These are phyloP conservation scores for Radopholus similis DNA, from an alignment of 1,140 invertebrate genomes.

Conservation along the genomic window DNA sequence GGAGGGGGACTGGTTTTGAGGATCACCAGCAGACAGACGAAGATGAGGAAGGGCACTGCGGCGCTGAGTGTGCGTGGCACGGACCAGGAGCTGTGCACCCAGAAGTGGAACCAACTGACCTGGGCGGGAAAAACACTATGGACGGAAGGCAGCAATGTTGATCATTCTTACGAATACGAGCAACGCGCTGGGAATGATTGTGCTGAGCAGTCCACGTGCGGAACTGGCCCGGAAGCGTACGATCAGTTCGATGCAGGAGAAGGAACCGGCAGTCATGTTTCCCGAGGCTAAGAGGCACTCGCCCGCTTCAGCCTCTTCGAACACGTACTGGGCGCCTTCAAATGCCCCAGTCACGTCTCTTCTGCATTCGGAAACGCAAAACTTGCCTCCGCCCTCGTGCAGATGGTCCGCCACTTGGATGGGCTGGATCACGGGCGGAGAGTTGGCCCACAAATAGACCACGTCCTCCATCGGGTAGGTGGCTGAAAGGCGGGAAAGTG, in stretches of 20 bases:
- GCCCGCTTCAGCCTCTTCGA: constrained; percentile 18
- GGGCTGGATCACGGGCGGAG: constrained; percentile 49
- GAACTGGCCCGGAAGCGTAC: constrained; percentile 4
- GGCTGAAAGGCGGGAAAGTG: constrained; percentile 29
- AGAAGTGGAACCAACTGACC: constrained; percentile 53
- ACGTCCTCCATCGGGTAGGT: constrained; percentile 53
- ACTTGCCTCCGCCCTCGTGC: constrained; percentile 28
- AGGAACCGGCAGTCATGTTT: constrained; percentile 11
- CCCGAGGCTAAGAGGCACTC: constrained; percentile 9
- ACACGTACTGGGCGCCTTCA: constrained; percentile 9
- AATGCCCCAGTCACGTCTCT: constrained; percentile 51
- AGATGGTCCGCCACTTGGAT: constrained; percentile 51
- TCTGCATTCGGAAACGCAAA: constrained; percentile 46
- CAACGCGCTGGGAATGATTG: constrained; percentile 47
- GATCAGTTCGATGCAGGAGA: constrained; percentile 19
- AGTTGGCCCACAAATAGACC: constrained; percentile 59
- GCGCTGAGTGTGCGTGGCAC: constrained; percentile 53
- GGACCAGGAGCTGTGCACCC: constrained; percentile 50
- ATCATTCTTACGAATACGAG: constrained; percentile 27
- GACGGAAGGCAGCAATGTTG: neutral
- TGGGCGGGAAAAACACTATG: constrained; percentile 34
- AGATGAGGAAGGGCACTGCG: constrained; percentile 53
- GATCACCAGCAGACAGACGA: constrained; percentile 47
- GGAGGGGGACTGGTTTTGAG: no score
- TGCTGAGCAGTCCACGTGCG: constrained; percentile 13